These are phyloP conservation scores for Sebastes matsubarae DNA, from an alignment of 2,797 vertebrate species.

Conservation along the genomic window DNA sequence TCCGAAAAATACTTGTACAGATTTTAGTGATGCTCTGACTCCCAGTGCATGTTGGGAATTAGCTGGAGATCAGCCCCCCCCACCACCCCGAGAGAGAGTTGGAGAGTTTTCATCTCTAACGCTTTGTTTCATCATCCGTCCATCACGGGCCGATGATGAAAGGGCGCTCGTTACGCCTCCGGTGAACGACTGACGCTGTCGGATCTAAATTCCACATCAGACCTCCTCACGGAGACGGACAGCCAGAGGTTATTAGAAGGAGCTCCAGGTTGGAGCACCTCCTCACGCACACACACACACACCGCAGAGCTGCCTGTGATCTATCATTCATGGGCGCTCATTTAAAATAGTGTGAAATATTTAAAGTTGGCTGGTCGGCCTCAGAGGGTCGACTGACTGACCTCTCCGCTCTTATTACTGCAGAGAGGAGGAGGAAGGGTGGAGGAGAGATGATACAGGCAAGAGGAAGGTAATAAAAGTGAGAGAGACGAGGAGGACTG, in stretches of 20 bases:
- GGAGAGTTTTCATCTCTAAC: slow-evolving; percentile 51
- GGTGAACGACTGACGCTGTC: slow-evolving; percentile 43
- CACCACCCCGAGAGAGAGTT: not conserved
- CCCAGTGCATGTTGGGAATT: slow-evolving; percentile 56
- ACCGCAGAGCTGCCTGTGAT: slow-evolving; percentile 71
- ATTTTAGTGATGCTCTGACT: slow-evolving; percentile 52
- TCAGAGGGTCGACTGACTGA: slow-evolving; percentile 76
- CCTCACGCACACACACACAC: slow-evolving; percentile 6
- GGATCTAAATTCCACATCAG: slow-evolving; percentile 70
- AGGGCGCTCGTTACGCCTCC: slow-evolving; percentile 54
- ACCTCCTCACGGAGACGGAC: slow-evolving; percentile 62
- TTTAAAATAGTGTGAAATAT: slow-evolving; percentile 88
- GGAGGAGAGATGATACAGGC: not conserved
- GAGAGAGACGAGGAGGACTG: not conserved
- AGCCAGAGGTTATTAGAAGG: slow-evolving; percentile 76
- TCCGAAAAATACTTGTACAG: slow-evolving; percentile 34
- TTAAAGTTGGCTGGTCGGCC: slow-evolving; percentile 81
- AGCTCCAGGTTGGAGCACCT: slow-evolving; percentile 52
- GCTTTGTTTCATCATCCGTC: slow-evolving; percentile 72
- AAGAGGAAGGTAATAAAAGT: slow-evolving; percentile 26
- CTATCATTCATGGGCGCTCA: slow-evolving; percentile 86
- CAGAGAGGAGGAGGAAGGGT: slow-evolving; percentile 12
- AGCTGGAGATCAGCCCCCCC: slow-evolving; percentile 15
- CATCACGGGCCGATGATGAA: slow-evolving; percentile 64
- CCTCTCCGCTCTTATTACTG: slow-evolving; percentile 76